Conservation (phyloP, 2,797 vertebrate species). For the Sciurus carolinensis region DNA sequence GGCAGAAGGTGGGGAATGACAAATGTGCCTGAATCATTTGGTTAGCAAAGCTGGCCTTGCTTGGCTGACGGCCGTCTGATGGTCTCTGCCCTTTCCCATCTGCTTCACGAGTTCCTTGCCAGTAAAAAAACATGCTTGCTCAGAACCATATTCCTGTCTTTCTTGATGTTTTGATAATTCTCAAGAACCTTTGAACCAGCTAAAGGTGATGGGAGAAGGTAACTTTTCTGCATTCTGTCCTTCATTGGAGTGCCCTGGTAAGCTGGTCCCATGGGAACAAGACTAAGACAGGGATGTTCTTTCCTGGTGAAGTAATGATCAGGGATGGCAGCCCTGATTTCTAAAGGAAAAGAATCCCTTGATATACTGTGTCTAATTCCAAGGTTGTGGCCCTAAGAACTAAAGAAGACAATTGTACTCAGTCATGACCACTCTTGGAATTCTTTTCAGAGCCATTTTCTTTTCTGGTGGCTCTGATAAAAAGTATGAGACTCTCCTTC, state of each 20-base stretch:
- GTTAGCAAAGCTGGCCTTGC: neutral
- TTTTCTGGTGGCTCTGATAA: neutral
- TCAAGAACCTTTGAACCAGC: neutral
- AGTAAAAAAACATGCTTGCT: slow-evolving; percentile 2
- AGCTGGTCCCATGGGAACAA: neutral
- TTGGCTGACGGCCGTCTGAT: neutral
- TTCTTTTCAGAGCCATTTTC: neutral
- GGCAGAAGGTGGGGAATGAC: neutral
- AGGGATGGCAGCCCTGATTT: slow-evolving; percentile 23
- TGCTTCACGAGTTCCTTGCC: slow-evolving; percentile 50
- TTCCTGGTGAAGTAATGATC: neutral
- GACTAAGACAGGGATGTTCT: neutral
- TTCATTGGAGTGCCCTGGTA: neutral
- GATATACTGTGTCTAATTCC: neutral
- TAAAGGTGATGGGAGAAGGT: neutral
- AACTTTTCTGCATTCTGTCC: neutral
- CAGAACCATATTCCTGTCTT: neutral
- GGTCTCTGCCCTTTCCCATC: slow-evolving; percentile 41
- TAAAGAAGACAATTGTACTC: neutral
- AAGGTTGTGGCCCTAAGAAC: neutral
- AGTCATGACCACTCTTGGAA: neutral
- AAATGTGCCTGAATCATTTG: slow-evolving; percentile 47
- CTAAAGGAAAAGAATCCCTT: neutral
- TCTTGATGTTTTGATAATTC: slow-evolving; percentile 61
- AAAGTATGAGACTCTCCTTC: neutral